Base-by-base conservation (phyloP, 2,888 invertebrate genomes). In the Synanthedon myopaeformis region DNA sequence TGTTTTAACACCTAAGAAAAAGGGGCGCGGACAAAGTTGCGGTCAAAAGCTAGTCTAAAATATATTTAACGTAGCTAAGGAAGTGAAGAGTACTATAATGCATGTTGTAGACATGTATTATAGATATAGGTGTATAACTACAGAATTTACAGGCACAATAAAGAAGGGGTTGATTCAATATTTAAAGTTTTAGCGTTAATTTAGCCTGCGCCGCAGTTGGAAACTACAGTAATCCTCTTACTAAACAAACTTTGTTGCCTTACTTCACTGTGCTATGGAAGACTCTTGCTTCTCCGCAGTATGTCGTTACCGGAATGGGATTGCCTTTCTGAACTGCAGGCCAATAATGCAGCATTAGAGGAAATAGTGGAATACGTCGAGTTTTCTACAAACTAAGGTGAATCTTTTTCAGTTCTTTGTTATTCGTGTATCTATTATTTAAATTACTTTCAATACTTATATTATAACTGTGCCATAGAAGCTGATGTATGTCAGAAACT, bases 341-440 rank as follows among this genome's bases (percentile, higher is more conserved):
- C 58, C 57, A 56, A 58, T 62, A 60, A 61, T 62, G 55, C 57
- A 55, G 53, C 53, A 56, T 59, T 61, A 59, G 54, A 49, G 11
- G 19, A 52, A 52, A 51, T 61, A 59, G 54, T 52, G 11, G 19
- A 52, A 52, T 54, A 52, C 52, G 14, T 65, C 60, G 63, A 69
- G 66, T 65, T 54, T 51, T 65, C 67, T 74, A 76, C 77, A 78
- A 76, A 71, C 69, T 71, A 70, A 72, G 71, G 70, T 73, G 10
- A 19, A 49, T 17, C 17, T 12, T 49, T 14, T 19, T n/a, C 11
- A 49, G 17, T 19, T 49, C 14, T 5, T 49, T 49, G 8, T 35
- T 35, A 35, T 35, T 35, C 35, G 35, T 10, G 35, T 8, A 23
- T 23, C 23, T 5, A 23, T 23, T 23, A 23, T 23, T 5, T 23